A percentile compares a stretch with the other conserved stretches of the same genome.
Evolutionary conservation across 2,888 invertebrate genomes (phyloP).

Genomic region (Aproaerema taeniolella): DNA sequence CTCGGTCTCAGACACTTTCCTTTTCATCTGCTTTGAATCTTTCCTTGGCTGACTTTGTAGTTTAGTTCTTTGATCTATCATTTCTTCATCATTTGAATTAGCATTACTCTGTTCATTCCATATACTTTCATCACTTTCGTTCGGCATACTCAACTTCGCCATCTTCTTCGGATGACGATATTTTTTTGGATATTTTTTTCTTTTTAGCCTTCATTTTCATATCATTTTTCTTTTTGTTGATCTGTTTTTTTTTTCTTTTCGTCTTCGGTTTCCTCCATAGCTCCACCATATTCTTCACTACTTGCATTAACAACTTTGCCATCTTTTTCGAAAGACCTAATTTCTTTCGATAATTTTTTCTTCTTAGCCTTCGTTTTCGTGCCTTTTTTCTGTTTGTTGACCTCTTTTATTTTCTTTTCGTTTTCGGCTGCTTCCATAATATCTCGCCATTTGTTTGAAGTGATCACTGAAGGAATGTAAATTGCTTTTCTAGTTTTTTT

Average conservation of each 20-base stretch:
- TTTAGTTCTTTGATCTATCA: neutral
- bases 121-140: no score
- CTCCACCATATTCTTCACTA: neutral
- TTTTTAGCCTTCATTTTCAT: no score
- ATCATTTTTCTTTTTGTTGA: neutral
- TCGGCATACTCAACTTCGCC: neutral
- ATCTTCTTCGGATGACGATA: neutral
- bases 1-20: constrained; percentile 13
- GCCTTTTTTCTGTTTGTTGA: no score
- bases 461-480: constrained; percentile 16
- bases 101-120: no score
- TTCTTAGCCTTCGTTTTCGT: no score
- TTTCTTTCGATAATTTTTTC: neutral
- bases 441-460: constrained; percentile 17
- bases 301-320: neutral
- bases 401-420: no score
- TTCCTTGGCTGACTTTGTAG: neutral
- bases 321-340: neutral
- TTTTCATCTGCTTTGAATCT: constrained; percentile 2
- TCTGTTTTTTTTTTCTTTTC: neutral
- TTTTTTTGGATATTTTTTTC: neutral
- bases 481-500: constrained; percentile 5
- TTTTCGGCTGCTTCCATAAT: constrained; percentile 18
- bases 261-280: neutral
- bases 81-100: neutral